Conservation (phyloP, 2,888 invertebrate genomes). For the Lobophora halterata region DNA sequence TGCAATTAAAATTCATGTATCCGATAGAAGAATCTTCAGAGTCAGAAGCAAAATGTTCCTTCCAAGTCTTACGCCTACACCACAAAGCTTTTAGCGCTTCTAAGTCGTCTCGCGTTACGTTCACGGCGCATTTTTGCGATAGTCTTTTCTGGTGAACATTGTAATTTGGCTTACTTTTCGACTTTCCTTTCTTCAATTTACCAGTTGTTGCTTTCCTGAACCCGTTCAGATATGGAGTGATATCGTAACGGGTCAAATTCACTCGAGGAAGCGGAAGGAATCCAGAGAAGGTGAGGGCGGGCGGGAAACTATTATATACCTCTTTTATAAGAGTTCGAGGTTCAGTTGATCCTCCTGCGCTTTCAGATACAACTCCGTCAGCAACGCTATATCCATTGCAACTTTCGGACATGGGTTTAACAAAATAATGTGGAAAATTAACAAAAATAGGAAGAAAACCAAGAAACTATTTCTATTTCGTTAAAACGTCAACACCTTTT, state of each 20-base stretch:
- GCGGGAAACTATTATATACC: constrained; percentile 36
- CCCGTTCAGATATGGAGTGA: constrained; percentile 45
- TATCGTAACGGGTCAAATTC: constrained; percentile 46
- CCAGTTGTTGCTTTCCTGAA: neutral
- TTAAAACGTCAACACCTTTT: constrained; percentile 59
- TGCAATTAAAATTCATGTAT: constrained; percentile 50
- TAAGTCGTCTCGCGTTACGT: constrained; percentile 47
- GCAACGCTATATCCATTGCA: constrained; percentile 46
- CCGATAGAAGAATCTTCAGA: constrained; percentile 35
- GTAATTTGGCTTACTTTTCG: constrained; percentile 5
- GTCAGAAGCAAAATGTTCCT: constrained; percentile 33
- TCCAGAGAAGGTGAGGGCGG: constrained; percentile 45
- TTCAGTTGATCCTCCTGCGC: constrained; percentile 25
- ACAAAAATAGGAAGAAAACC: constrained; percentile 49
- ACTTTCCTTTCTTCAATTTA: constrained; percentile 3
- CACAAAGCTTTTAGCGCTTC: constrained; percentile 35
- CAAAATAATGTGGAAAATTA: constrained; percentile 42
- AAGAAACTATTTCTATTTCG: constrained; percentile 30
- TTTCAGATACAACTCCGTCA: constrained; percentile 17
- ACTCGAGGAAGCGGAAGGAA: constrained; percentile 53
- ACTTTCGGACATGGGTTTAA: constrained; percentile 44
- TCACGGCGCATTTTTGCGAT: constrained; percentile 45
- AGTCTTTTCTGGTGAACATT: constrained; percentile 29
- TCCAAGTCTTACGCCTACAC: constrained; percentile 4
- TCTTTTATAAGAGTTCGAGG: constrained; percentile 17